Percentiles rank a stretch among this genome's conserved stretches.
Conservation (phyloP, 2,113 vertebrate species). For the Merops nubicus region DNA sequence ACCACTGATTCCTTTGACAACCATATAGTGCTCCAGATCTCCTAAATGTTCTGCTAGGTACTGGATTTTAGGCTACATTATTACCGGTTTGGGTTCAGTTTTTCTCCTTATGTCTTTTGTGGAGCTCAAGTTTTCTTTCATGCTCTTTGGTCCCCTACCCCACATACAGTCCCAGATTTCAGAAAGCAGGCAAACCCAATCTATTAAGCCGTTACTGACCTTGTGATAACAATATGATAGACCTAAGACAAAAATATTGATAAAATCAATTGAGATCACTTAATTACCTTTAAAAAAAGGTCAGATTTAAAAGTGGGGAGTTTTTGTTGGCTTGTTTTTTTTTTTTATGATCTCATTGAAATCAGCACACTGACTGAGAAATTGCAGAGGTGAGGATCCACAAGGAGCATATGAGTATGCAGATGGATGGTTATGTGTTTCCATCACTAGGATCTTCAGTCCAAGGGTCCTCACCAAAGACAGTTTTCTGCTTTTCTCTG, state of each 20-base stretch:
- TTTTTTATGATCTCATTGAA: not conserved
- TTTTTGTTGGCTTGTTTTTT: not conserved
- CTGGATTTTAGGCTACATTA: not conserved
- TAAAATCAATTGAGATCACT: not conserved
- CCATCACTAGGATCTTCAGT: not conserved
- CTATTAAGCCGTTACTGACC: not conserved
- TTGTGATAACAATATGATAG: not conserved
- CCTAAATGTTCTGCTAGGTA: not conserved
- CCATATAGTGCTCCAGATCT: not conserved
- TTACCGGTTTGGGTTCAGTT: not conserved
- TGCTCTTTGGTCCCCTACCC: not conserved
- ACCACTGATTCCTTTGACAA: not conserved
- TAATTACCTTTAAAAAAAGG: accelerated
- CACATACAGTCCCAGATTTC: not conserved
- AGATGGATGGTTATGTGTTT: not conserved
- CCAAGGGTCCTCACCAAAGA: not conserved
- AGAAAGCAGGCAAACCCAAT: not conserved
- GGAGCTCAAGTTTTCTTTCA: not conserved
- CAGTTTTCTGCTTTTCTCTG: not conserved
- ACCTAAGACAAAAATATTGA: not conserved
- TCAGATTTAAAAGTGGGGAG: not conserved
- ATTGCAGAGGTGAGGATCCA: not conserved
- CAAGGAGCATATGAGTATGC: not conserved
- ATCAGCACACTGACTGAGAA: not conserved
- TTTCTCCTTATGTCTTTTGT: not conserved